Conservation (phyloP, 2,797 vertebrate genomes). For the Pangasius larnaudii region DNA sequence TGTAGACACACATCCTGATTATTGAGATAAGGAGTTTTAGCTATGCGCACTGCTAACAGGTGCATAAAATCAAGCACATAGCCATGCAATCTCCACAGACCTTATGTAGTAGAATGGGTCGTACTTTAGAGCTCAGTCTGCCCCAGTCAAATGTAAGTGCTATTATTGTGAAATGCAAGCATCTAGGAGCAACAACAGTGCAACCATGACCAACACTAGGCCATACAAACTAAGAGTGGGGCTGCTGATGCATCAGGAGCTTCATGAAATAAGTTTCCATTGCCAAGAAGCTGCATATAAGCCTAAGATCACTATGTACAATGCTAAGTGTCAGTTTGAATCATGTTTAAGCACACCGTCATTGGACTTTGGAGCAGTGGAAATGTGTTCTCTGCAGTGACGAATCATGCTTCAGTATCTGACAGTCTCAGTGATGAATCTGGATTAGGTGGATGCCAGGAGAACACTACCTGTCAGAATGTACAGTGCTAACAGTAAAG, state of each 20-base stretch:
- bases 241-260: background rate
- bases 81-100: background rate
- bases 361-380: background rate
- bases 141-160: background rate
- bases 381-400: too few species aligned
- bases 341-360: background rate
- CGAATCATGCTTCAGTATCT: background rate
- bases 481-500: too few species aligned
- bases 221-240: background rate
- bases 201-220: background rate
- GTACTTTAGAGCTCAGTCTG: background rate
- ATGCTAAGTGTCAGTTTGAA: background rate
- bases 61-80: background rate
- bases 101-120: background rate
- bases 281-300: background rate
- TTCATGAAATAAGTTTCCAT: background rate
- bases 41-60: background rate
- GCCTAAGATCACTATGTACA: background rate
- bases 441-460: background rate
- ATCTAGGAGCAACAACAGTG: background rate
- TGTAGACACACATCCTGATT: background rate
- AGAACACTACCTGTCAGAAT: background rate
- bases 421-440: background rate
- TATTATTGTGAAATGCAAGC: constrained; percentile 1
- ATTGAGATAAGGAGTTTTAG: background rate